Conservation (phyloP, 2,797 vertebrate genomes). For the Valencia hispanica region DNA sequence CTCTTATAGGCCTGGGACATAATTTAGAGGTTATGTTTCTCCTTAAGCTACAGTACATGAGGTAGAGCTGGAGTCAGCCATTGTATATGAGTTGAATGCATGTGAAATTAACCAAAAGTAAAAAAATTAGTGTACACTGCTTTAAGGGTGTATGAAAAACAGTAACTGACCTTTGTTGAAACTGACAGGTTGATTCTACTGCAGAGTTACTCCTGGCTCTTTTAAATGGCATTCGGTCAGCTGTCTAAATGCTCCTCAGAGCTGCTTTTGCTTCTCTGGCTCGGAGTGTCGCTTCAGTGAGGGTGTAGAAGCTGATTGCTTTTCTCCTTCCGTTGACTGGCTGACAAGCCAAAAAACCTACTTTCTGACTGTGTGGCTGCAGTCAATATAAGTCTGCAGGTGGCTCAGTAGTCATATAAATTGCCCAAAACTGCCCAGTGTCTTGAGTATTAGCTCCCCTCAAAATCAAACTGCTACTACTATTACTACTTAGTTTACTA, state of each 20-base stretch:
- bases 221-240: slow-evolving; percentile 61
- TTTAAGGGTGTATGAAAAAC: slow-evolving; percentile 47
- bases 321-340: slow-evolving; percentile 35
- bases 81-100: slow-evolving; percentile 28
- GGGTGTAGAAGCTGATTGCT: slow-evolving; percentile 53
- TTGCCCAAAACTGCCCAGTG: slow-evolving; percentile 21
- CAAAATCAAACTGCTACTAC: slow-evolving; percentile 19
- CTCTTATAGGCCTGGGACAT: too few relatives aligned
- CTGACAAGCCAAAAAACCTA: slow-evolving; percentile 21
- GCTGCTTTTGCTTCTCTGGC: slow-evolving; percentile 32
- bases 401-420: slow-evolving; percentile 44
- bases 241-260: slow-evolving; percentile 55
- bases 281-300: slow-evolving; percentile 36
- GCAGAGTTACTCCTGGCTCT: slow-evolving; percentile 57
- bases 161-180: slow-evolving; percentile 58
- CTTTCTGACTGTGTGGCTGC: slow-evolving; percentile 31
- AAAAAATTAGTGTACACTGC: slow-evolving; percentile 35
- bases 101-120: slow-evolving; percentile 15
- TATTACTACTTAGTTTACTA: slow-evolving; percentile 10
- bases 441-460: neutral
- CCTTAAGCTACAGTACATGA: neutral
- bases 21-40: neutral
- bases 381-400: slow-evolving; percentile 37
- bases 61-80: neutral
- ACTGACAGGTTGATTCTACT: slow-evolving; percentile 42